These are phyloP conservation scores for Neodiprion virginianus DNA, from an alignment of 1,140 invertebrate genomes.

Conservation along the genomic window DNA sequence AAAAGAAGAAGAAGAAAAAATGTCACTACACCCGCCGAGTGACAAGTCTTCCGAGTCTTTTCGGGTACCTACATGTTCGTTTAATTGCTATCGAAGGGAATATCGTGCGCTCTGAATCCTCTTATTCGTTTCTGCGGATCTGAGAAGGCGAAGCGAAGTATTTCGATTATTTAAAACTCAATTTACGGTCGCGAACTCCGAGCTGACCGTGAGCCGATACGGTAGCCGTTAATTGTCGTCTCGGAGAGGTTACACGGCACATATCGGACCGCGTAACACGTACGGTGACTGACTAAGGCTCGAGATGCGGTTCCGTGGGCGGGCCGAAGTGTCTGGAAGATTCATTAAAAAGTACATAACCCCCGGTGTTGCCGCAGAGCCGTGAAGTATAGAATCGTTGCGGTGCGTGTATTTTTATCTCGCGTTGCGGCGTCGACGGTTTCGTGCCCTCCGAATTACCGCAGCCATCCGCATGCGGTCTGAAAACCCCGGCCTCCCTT, in stretches of 20 bases:
- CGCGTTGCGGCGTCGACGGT: background rate
- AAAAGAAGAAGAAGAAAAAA: background rate
- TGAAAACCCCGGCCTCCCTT: background rate
- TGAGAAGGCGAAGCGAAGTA: too few species aligned
- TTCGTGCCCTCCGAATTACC: background rate
- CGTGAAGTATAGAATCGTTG: background rate
- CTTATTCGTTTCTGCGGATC: too few species aligned
- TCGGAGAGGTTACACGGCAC: background rate
- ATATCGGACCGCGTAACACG: background rate
- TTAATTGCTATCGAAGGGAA: too few species aligned
- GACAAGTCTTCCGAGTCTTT: too few species aligned
- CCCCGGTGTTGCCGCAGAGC: too few species aligned
- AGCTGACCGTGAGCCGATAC: constrained; percentile 7
- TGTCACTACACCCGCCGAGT: too few species aligned
- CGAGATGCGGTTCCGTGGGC: constrained; percentile 12
- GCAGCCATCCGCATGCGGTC: too few species aligned
- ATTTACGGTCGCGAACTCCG: background rate
- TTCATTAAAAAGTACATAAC: constrained; percentile 17
- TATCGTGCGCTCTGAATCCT: too few species aligned
- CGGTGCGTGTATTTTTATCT: constrained; percentile 16
- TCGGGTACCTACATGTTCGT: too few species aligned
- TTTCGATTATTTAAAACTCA: too few species aligned
- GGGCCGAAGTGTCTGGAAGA: background rate
- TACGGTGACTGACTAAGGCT: background rate
- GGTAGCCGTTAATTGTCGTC: constrained; percentile 15